A percentile compares a stretch with the other conserved stretches of the same genome.
phyloP scores from a whole-genome alignment of 2,888 invertebrate species.

The Caprella mutica region DNA sequence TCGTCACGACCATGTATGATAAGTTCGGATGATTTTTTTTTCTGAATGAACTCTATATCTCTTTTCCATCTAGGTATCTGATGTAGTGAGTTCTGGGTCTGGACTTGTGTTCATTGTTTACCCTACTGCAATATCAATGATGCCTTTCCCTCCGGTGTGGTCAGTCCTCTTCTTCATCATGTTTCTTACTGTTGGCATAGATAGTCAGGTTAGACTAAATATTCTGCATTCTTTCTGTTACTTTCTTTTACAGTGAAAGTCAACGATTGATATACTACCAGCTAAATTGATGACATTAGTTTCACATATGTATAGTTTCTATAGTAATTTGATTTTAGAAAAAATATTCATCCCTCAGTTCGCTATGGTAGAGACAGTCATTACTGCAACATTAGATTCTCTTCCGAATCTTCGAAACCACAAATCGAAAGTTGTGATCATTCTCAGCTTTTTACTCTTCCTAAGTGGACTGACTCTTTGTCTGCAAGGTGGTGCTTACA shows the following conservation, averaged over 20 bases:
- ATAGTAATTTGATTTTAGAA: neutral
- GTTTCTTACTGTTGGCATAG: constrained; percentile 31
- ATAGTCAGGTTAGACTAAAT: constrained; percentile 34
- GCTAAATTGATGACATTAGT: too few relatives aligned
- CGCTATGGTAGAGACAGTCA: constrained; percentile 45
- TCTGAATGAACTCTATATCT: too few relatives aligned
- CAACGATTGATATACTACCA: too few relatives aligned
- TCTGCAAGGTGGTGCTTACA: constrained; percentile 45
- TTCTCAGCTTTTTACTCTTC: constrained; percentile 36
- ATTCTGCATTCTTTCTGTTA: too few relatives aligned
- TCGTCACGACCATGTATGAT: too few relatives aligned
- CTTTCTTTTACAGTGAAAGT: too few relatives aligned
- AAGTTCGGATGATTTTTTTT: too few relatives aligned
- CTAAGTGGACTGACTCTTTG: constrained; percentile 29
- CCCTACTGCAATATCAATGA: constrained; percentile 27
- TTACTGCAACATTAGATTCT: constrained; percentile 46
- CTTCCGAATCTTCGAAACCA: constrained; percentile 42
- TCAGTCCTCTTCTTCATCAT: constrained; percentile 33
- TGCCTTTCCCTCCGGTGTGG: constrained; percentile 31
- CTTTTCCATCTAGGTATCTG: constrained; percentile 15
- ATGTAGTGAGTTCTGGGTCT: constrained; percentile 30
- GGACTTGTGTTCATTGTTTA: constrained; percentile 32
- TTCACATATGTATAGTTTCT: neutral
- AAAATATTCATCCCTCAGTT: constrained; percentile 14
- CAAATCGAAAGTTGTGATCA: constrained; percentile 39